These are phyloP conservation scores for Mantis religiosa DNA, from an alignment of 2,888 invertebrate genomes.

Conservation along the genomic window DNA sequence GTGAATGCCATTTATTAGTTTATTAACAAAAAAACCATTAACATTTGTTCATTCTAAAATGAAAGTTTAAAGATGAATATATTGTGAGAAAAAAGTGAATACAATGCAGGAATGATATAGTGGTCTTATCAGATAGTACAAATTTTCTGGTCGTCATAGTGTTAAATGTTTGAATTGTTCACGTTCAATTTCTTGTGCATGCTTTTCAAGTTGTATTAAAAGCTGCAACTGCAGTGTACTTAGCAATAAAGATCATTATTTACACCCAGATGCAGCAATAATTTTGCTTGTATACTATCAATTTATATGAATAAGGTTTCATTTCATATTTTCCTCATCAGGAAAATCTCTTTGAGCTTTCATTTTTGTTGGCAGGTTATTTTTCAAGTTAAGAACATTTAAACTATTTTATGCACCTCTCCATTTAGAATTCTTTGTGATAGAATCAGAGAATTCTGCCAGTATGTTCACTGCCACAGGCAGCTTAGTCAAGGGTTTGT, in stretches of 20 bases:
- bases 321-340: neutral
- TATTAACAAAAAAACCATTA: no score
- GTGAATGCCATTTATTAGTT: no score
- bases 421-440: neutral
- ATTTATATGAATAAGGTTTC: no score
- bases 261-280: neutral
- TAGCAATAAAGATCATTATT: neutral
- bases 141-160: no score
- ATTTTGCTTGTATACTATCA: neutral
- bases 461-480: neutral
- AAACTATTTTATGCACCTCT: neutral
- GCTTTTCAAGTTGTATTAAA: no score
- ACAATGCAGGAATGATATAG: no score
- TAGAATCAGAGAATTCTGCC: neutral
- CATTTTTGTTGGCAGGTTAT: neutral
- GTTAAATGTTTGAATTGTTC: no score
- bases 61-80: no score
- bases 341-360: neutral
- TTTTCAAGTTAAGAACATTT: neutral
- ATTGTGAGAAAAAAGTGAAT: no score
- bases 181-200: no score
- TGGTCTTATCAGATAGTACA: no score
- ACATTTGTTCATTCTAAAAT: no score
- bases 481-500: neutral
- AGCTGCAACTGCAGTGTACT: neutral